These are phyloP conservation scores for Amblyjoppa proteus DNA, from an alignment of 2,888 invertebrate species.

Conservation along the genomic window DNA sequence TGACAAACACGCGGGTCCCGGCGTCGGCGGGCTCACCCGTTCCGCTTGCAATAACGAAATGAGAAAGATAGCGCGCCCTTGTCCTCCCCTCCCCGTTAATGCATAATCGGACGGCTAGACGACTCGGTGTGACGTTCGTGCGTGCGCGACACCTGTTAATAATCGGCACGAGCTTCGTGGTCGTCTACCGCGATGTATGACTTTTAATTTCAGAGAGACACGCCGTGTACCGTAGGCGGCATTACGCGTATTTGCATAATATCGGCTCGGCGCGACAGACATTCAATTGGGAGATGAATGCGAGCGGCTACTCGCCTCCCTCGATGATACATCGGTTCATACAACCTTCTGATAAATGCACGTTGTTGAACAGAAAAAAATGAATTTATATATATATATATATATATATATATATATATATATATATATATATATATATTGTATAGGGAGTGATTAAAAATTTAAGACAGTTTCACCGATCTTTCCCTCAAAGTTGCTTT, in stretches of 20 bases:
- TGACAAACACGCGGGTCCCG: conserved; percentile 12
- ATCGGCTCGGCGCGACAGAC: conserved; percentile 56
- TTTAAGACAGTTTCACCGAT: no score
- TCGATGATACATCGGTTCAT: conserved; percentile 3
- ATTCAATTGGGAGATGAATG: conserved; percentile 56
- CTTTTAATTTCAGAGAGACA: conserved; percentile 52
- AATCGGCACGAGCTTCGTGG: conserved; percentile 55
- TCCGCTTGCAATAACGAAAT: neutral
- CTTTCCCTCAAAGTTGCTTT: no score
- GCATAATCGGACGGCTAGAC: conserved; percentile 35
- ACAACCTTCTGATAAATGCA: neutral
- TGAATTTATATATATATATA: neutral
- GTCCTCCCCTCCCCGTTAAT: conserved; percentile 37
- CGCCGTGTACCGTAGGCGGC: neutral
- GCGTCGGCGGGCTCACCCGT: neutral
- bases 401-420: no score
- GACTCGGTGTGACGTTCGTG: conserved; percentile 51
- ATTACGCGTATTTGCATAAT: conserved; percentile 60
- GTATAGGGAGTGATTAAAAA: no score
- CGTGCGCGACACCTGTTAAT: conserved; percentile 67
- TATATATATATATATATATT: no score
- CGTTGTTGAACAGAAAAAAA: neutral
- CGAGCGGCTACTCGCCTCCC: conserved; percentile 23
- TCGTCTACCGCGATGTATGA: conserved; percentile 20
- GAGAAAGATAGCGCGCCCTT: neutral